phyloP scores from a whole-genome alignment of 2,113 vertebrate genomes.

The Notarius quadriscutis region DNA sequence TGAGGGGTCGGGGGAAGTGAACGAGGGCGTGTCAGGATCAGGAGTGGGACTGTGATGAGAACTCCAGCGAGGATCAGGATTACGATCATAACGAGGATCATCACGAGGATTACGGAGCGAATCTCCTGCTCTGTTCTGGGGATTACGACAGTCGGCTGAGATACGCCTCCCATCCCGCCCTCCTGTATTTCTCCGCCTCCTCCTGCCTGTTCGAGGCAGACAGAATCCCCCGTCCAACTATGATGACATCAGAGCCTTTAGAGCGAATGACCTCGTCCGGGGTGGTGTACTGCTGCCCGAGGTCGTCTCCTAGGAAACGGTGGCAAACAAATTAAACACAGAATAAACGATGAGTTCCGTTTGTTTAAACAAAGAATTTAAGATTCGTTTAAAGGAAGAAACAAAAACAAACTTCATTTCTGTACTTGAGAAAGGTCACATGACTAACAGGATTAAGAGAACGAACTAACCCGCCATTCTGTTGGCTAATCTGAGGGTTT shows the following conservation, averaged over 20 bases:
- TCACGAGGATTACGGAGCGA: not conserved
- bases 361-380: no score
- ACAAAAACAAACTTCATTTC: not conserved
- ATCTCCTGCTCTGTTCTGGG: slow-evolving; percentile 12
- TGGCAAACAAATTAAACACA: no score
- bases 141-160: slow-evolving; percentile 64
- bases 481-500: not conserved
- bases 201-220: slow-evolving; percentile 70
- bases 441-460: not conserved
- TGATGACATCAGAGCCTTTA: slow-evolving; percentile 88
- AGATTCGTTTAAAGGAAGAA: not conserved
- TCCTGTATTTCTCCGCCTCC: slow-evolving; percentile 84
- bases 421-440: not conserved
- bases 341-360: no score
- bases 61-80: no score
- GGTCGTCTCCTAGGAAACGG: slow-evolving; percentile 76
- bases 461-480: not conserved
- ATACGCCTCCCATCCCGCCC: slow-evolving; percentile 88
- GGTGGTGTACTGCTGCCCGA: slow-evolving; percentile 89
- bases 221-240: slow-evolving; percentile 91
- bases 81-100: no score
- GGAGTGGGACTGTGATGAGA: no score
- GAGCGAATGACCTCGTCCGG: slow-evolving; percentile 83
- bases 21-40: not conserved
- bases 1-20: not conserved